Conservation (phyloP, 2,113 vertebrate species). For the Pterocles orientalis region DNA sequence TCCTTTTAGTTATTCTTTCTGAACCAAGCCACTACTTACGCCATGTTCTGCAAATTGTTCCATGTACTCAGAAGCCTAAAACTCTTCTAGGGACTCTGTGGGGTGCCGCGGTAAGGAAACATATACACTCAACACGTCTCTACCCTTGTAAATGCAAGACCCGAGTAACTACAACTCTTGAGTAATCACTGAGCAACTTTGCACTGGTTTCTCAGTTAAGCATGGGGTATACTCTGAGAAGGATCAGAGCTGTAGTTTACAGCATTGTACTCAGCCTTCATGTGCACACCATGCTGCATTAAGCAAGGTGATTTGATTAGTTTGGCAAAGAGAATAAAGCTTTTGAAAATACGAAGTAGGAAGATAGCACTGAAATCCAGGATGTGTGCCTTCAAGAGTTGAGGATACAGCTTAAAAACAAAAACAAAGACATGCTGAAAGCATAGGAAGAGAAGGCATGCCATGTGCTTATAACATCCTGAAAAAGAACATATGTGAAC, state of each 20-base stretch:
- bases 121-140: neutral
- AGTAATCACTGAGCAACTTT: neutral
- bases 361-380: neutral
- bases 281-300: fast-evolving
- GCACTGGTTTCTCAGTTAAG: neutral
- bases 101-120: neutral
- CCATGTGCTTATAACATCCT: neutral
- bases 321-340: neutral
- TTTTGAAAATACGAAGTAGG: neutral
- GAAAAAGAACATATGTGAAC: neutral
- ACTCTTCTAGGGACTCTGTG: neutral
- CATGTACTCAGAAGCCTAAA: neutral
- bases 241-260: neutral
- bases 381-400: neutral
- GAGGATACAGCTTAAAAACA: neutral
- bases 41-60: neutral
- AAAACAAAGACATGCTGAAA: neutral
- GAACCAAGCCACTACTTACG: fast-evolving
- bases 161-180: neutral
- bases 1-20: neutral
- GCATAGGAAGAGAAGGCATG: neutral
- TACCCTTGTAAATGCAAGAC: neutral
- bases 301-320: neutral
- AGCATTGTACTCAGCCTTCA: neutral
- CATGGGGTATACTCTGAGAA: too few species aligned